A percentile compares a stretch with the other conserved stretches of the same genome.
These are phyloP conservation scores for Agrochola macilenta DNA, from an alignment of 2,888 invertebrate genomes.

Conservation along the genomic window DNA sequence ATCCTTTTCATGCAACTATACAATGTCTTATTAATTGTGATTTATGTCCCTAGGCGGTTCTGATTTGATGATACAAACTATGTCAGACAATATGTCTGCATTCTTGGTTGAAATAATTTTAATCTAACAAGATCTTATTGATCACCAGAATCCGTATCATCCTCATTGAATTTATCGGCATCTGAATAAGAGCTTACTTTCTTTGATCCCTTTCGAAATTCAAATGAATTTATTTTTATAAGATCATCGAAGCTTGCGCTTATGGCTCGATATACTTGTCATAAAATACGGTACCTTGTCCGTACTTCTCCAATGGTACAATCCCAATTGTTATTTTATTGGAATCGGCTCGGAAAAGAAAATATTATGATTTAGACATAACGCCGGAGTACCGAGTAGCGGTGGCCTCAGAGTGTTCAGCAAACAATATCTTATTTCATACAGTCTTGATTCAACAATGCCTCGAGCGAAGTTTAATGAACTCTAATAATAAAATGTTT, in stretches of 20 bases:
- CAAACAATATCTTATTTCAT: conserved; percentile 80
- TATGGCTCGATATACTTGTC: conserved; percentile 31
- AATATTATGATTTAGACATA: conserved; percentile 66
- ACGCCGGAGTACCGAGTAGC: conserved; percentile 36
- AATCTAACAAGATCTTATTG: conserved; percentile 37
- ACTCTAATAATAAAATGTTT: conserved; percentile 54
- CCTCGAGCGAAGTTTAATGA: conserved; percentile 49
- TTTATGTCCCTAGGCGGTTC: conserved; percentile 50
- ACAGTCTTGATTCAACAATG: conserved; percentile 61
- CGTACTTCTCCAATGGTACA: conserved; percentile 38
- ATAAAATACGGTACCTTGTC: conserved; percentile 43
- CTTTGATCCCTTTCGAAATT: conserved; percentile 41
- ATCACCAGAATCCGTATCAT: conserved; percentile 31
- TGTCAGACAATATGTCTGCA: conserved; percentile 24
- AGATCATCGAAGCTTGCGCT: conserved; percentile 38
- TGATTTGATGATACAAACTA: conserved; percentile 50
- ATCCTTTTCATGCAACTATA: conserved; percentile 52
- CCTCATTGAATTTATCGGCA: conserved; percentile 32
- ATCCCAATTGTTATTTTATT: conserved; percentile 54
- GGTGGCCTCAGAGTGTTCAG: conserved; percentile 69
- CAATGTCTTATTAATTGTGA: conserved; percentile 65
- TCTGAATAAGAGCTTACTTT: conserved; percentile 20
- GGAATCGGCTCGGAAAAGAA: conserved; percentile 52
- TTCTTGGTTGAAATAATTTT: conserved; percentile 3
- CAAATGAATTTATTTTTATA: conserved; percentile 39